phyloP scores from a whole-genome alignment of 1,140 invertebrate genomes.

The Maconellicoccus hirsutus region DNA sequence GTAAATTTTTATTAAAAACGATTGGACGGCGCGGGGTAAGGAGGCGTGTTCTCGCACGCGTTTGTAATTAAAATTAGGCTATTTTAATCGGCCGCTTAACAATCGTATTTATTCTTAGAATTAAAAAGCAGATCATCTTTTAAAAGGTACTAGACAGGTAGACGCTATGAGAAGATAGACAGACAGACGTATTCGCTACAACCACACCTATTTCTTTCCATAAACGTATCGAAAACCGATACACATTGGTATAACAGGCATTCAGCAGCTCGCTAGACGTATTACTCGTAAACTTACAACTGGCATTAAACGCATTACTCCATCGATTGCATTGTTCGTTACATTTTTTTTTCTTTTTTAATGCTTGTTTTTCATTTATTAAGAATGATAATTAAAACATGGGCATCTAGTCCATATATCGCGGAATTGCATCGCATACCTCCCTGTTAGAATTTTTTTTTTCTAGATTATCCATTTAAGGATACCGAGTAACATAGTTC shows the following conservation, averaged over 20 bases:
- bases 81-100: not conserved
- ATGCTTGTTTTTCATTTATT: conserved; percentile 15
- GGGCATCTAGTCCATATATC: conserved; percentile 22
- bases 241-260: conserved; percentile 11
- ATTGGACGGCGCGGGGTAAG: not conserved
- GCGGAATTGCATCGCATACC: conserved; percentile 20
- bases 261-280: not conserved
- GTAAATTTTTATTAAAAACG: not conserved
- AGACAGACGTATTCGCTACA: not conserved
- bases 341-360: not conserved
- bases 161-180: conserved; percentile 1
- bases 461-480: conserved; percentile 22
- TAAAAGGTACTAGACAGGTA: conserved; percentile 11
- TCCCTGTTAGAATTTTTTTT: conserved; percentile 14
- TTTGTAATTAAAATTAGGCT: not conserved
- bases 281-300: conserved; percentile 21
- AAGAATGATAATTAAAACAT: conserved; percentile 21
- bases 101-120: not conserved
- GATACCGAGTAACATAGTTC: conserved; percentile 9
- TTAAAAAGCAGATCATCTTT: not conserved
- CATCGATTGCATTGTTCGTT: conserved; percentile 13
- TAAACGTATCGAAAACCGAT: conserved; percentile 20
- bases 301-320: conserved; percentile 14
- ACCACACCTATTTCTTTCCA: conserved; percentile 21
- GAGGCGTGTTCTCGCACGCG: not conserved